Conservation (phyloP, 2,888 invertebrate species). For the Caenorhabditis doughertyi region DNA sequence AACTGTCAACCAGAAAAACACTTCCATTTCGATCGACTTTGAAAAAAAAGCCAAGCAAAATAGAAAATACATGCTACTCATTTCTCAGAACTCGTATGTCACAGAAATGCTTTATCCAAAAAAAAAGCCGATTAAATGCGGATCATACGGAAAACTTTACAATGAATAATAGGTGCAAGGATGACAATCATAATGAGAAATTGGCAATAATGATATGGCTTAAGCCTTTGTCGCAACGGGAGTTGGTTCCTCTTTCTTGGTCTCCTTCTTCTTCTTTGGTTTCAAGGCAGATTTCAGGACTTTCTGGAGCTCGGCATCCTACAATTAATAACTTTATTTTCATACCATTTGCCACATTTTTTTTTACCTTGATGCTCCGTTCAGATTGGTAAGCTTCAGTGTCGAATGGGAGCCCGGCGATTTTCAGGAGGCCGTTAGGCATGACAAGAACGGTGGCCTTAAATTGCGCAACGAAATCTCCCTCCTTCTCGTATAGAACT, state of each 20-base stretch:
- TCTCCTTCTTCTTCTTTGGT: constrained; percentile 88
- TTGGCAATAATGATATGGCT: constrained; percentile 20
- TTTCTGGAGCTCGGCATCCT: constrained; percentile 87
- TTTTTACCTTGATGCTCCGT: constrained; percentile 4
- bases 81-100: constrained; percentile 72
- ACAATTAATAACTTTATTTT: constrained; percentile 26
- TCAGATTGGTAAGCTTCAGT: constrained; percentile 86
- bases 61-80: too few relatives aligned
- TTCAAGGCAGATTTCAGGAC: constrained; percentile 90
- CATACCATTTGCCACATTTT: too few relatives aligned
- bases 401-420: constrained; percentile 95
- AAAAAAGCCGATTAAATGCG: constrained; percentile 83
- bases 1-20: too few relatives aligned
- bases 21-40: too few relatives aligned
- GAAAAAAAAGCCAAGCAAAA: too few relatives aligned
- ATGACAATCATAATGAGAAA: constrained; percentile 11
- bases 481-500: constrained; percentile 86
- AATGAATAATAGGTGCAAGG: background rate
- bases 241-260: constrained; percentile 48
- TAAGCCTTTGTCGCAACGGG: constrained; percentile 55
- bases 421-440: constrained; percentile 96
- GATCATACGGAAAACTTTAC: background rate
- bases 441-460: constrained; percentile 97
- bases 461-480: constrained; percentile 97
- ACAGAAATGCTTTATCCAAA: constrained; percentile 83